These are phyloP conservation scores for Xenus cinereus DNA, from an alignment of 2,113 vertebrate species.

Conservation along the genomic window DNA sequence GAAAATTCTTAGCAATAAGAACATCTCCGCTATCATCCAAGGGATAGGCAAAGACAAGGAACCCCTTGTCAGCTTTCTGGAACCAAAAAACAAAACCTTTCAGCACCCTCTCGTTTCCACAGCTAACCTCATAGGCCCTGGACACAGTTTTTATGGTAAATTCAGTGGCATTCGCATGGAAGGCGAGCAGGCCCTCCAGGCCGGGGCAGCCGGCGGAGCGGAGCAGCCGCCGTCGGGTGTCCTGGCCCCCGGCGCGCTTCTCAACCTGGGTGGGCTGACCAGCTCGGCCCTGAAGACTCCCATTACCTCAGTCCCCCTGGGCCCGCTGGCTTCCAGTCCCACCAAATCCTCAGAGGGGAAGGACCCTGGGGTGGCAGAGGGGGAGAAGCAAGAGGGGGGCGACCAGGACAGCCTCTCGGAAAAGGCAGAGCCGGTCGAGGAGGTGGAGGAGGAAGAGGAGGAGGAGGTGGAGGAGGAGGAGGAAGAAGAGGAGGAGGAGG, in stretches of 20 bases:
- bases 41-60: constrained; percentile 99
- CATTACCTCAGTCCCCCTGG: constrained; percentile 92
- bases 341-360: constrained; percentile 89
- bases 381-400: constrained; percentile 71
- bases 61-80: constrained; percentile 99
- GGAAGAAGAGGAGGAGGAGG: constrained; percentile 86
- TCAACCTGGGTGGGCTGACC: constrained; percentile 89
- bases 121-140: constrained; percentile 91
- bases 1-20: constrained; percentile 95
- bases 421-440: constrained; percentile 75
- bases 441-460: constrained; percentile 79
- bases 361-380: constrained; percentile 71
- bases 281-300: constrained; percentile 85
- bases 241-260: constrained; percentile 79
- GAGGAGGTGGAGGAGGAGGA: constrained; percentile 78
- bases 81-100: constrained; percentile 99
- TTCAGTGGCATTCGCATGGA: constrained; percentile 98
- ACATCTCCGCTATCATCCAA: constrained; percentile 99
- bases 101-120: constrained; percentile 87
- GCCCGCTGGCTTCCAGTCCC: constrained; percentile 83
- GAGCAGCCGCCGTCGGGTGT: constrained; percentile 69
- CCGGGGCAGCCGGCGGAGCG: constrained; percentile 35
- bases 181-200: constrained; percentile 80
- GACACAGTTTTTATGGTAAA: constrained; percentile 98
- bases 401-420: constrained; percentile 73